Evolutionary conservation across 2,888 invertebrate species (phyloP).

Genomic region (Polylopha cassiicola): DNA sequence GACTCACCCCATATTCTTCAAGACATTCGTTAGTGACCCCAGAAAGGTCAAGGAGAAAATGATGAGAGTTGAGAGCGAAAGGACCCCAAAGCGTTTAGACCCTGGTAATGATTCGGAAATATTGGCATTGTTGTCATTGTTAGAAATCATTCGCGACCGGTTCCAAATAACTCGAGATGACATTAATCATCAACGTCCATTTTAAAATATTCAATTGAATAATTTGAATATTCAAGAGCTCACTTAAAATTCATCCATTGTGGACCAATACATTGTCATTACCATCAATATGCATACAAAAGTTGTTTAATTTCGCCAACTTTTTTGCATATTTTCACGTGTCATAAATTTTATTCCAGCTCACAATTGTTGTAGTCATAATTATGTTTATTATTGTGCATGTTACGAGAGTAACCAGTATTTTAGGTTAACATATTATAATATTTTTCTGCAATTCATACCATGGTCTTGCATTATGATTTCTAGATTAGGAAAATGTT

Average conservation of each 20-base stretch:
- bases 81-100: slow-evolving; percentile 32
- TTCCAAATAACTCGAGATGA: neutral
- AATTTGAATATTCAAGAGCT: slow-evolving; percentile 33
- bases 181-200: slow-evolving; percentile 17
- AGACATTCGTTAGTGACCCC: too few relatives aligned
- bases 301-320: slow-evolving; percentile 10
- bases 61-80: slow-evolving; percentile 31
- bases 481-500: too few relatives aligned
- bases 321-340: slow-evolving; percentile 12
- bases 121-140: slow-evolving; percentile 47
- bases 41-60: too few relatives aligned
- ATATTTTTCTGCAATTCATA: too few relatives aligned
- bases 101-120: slow-evolving; percentile 54
- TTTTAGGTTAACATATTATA: too few relatives aligned
- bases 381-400: too few relatives aligned
- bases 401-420: too few relatives aligned
- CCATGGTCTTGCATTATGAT: too few relatives aligned
- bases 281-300: slow-evolving; percentile 14
- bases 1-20: too few relatives aligned
- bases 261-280: slow-evolving; percentile 7
- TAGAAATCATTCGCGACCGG: slow-evolving; percentile 27
- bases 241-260: slow-evolving; percentile 8
- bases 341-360: slow-evolving; percentile 5
- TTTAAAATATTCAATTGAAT: slow-evolving; percentile 25
- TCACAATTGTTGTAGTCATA: slow-evolving; percentile 11